Evolutionary conservation across 2,113 vertebrate genomes (phyloP).

Genomic region (Thalassarche chlororhynchos): DNA sequence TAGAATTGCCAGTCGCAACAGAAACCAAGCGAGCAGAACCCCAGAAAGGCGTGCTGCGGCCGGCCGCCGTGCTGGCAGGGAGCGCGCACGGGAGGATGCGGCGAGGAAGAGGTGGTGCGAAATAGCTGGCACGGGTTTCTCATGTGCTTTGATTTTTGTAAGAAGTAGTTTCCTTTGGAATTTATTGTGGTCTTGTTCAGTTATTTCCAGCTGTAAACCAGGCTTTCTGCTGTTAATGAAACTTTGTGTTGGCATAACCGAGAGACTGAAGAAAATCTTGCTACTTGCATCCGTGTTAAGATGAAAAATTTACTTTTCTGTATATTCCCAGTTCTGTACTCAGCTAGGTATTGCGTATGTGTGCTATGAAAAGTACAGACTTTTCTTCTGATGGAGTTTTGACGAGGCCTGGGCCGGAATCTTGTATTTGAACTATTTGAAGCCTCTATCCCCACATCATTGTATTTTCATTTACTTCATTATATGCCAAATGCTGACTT

Average conservation of each 20-base stretch:
- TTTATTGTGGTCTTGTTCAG: background rate
- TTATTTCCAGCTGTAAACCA: background rate
- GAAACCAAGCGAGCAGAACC: background rate
- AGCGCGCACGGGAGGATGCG: background rate
- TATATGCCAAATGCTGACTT: background rate
- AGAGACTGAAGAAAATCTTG: background rate
- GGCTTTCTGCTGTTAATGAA: background rate
- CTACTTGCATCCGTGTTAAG: background rate
- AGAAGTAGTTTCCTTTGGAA: background rate
- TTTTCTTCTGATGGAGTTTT: background rate
- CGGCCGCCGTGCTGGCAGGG: background rate
- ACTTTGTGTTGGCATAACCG: background rate
- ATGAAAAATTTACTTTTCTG: background rate
- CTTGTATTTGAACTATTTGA: background rate
- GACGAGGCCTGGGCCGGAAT: background rate
- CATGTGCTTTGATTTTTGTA: background rate
- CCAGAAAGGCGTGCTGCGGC: background rate
- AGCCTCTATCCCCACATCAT: background rate
- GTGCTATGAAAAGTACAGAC: background rate
- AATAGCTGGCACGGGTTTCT: background rate
- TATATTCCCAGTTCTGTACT: background rate
- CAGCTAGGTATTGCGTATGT: background rate
- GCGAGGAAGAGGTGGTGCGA: accelerated
- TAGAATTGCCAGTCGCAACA: background rate
- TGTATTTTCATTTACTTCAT: background rate